Evolutionary conservation across 2,888 invertebrate genomes (phyloP), one percentile per base, ranked within the genome.

Genomic region (Drepanosiphum platanoidis): DNA sequence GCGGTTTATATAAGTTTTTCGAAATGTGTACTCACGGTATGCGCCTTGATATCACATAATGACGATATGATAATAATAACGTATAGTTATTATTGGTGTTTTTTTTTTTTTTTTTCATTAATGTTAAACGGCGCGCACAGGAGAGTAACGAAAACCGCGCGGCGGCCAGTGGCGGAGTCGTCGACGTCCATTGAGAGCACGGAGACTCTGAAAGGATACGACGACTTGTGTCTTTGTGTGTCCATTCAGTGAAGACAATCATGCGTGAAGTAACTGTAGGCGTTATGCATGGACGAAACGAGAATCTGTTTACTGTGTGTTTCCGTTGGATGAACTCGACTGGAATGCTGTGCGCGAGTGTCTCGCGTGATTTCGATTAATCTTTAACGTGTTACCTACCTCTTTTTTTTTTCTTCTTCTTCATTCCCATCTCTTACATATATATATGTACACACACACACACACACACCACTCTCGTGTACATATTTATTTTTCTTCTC

Each of bases 341-440:
- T 74, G 82, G 82, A 83, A 83, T 83, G 82, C 52, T 46, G n/a
- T n/a, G 39, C 39, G 82, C 71, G 64, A 72, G 82, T 83, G 82
- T 83, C 82, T 83, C 72, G 82, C 82, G 82, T 83, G 82, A 83
- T 83, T 83, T 64, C 82, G 82, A 83, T 83, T 83, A 83, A 83
- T 83, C 82, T 83, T 74, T 74, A 83, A 83, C 82, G 72, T 46
- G 82, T 83, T 70, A 68, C 79, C 79, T 79, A 68, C 68, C 66
- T 34, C 46, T 32, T 46, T 46, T 32, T 22, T 42, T 13, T 3
- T 61, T 27, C n/a, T 2, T 61, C 8, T 72, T 22, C 42, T 46
- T 72, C 22, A 34, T 3, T 39, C 64, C 9, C 36, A 2, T 36
- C 34, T n/a, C 15, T n/a, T 30, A 39, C 18, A 42, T 22, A 61